phyloP scores from a whole-genome alignment of 1,140 invertebrate species.

The Gonioctena quinquepunctata region DNA sequence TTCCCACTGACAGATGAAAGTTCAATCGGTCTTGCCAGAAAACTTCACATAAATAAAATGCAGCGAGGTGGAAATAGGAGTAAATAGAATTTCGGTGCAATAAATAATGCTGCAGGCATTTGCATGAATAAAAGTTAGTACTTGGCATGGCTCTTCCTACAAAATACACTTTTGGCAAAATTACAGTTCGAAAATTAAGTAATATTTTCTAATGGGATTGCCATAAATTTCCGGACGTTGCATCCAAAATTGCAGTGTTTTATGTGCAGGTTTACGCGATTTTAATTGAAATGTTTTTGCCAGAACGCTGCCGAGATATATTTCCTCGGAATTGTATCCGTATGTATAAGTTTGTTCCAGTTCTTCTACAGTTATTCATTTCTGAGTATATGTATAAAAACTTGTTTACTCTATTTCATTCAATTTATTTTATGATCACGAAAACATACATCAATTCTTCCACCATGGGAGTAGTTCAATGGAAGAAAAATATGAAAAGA shows the following conservation, averaged over 20 bases:
- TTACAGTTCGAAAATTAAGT: conserved; percentile 19
- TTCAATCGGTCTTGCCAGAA: not conserved
- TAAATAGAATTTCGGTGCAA: conserved; percentile 7
- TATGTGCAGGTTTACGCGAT: not conserved
- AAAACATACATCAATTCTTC: no score
- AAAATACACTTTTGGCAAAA: conserved; percentile 14
- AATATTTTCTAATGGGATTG: conserved; percentile 13
- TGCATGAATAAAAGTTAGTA: conserved; percentile 9
- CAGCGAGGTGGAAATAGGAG: conserved; percentile 10
- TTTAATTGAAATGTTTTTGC: conserved; percentile 16
- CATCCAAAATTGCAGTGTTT: not conserved
- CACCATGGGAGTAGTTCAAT: no score
- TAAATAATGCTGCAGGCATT: conserved; percentile 6
- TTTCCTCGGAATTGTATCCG: not conserved
- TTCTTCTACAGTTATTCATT: no score
- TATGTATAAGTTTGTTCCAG: not conserved
- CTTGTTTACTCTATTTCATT: no score
- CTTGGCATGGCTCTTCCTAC: not conserved
- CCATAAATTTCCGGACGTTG: not conserved
- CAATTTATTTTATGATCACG: no score
- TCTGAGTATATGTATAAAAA: no score
- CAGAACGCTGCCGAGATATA: not conserved
- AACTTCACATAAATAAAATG: not conserved
- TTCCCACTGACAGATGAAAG: no score
- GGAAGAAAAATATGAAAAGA: no score